Conservation (phyloP, 2,797 vertebrate species). For the Falco cherrug region DNA sequence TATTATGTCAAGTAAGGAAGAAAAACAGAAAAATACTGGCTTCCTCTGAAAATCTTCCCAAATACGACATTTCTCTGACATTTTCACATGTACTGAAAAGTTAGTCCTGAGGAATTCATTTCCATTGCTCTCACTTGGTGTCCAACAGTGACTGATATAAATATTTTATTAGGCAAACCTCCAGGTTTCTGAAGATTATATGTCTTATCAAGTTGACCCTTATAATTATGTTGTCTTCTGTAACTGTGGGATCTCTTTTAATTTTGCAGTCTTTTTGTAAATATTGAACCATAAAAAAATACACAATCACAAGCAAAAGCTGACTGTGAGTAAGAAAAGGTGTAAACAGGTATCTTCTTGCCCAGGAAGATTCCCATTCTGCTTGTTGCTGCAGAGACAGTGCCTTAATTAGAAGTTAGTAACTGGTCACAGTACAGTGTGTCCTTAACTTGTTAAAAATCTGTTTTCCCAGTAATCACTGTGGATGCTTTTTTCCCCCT, state of each 20-base stretch:
- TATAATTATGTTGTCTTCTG: conserved; percentile 84
- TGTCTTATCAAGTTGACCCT: conserved; percentile 84
- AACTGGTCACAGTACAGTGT: neutral
- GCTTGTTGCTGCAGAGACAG: neutral
- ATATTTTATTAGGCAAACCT: conserved; percentile 82
- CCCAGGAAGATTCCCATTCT: neutral
- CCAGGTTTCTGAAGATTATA: conserved; percentile 84
- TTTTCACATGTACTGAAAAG: conserved; percentile 48
- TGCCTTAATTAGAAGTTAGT: conserved; percentile 10
- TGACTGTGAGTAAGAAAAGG: conserved; percentile 22
- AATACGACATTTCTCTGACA: neutral
- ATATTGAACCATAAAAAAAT: conserved; percentile 75
- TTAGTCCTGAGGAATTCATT: conserved; percentile 63
- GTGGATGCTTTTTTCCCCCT: neutral
- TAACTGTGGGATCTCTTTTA: conserved; percentile 78
- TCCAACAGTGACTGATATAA: conserved; percentile 81
- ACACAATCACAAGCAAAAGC: conserved; percentile 53
- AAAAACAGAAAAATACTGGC: neutral
- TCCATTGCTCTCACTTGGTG: conserved; percentile 68
- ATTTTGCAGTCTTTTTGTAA: conserved; percentile 79
- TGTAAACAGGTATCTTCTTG: conserved; percentile 36
- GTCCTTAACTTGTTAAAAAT: neutral
- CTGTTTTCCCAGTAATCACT: neutral
- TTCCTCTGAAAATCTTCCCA: neutral
- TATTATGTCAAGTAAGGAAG: neutral